Base-by-base conservation (phyloP, 2,113 vertebrate genomes). In the Planiliza haematocheilus region DNA sequence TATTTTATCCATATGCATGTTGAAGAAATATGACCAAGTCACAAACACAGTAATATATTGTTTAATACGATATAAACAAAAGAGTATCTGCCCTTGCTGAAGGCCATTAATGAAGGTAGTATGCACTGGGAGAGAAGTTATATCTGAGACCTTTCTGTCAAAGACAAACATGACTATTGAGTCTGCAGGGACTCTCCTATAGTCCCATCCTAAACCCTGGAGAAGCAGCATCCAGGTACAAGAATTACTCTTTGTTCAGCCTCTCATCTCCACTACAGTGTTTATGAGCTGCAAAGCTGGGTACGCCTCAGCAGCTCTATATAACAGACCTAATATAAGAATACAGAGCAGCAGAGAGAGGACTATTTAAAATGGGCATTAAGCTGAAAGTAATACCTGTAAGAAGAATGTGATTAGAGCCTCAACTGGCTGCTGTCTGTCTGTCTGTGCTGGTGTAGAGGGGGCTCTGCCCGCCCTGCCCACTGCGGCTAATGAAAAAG, bases 401-500 rank as follows among this genome's bases (percentile, higher is more conserved):
- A 48, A 39, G 50, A 66, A 11, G 51, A 82, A 69, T 63, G 58
- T 72, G 82, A 79, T 70, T 67, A 62, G 66, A 53, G 56, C 70
- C 57, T 65, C 12, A 61, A 42, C 58, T 71, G 65, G 58, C 77
- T 80, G 50, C 77, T 49, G 69, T 21, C 62, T 60, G 69, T 21
- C 62, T 60, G 48, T 30, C 37, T 46, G 37, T 18, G 65, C 45
- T n/a, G 63, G 43, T 52, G 73, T 42, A 60, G 51, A 62, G 50
- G 20, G n/a, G 8, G 18, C 60, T 37, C 30, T 80, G 66, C 86
- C 86, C 42, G 43, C 65, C 66, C 79, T 80, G 74, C 24, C 77
- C 18, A 8, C 3, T 1, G 69, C 92, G 89, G 95, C 95, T 96
- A 96, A 96, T 95, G 95, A 96, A 92, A 96, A 94, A 94, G 36